Evolutionary conservation across 2,888 invertebrate genomes (phyloP).

Genomic region (Ceriagrion tenellum): DNA sequence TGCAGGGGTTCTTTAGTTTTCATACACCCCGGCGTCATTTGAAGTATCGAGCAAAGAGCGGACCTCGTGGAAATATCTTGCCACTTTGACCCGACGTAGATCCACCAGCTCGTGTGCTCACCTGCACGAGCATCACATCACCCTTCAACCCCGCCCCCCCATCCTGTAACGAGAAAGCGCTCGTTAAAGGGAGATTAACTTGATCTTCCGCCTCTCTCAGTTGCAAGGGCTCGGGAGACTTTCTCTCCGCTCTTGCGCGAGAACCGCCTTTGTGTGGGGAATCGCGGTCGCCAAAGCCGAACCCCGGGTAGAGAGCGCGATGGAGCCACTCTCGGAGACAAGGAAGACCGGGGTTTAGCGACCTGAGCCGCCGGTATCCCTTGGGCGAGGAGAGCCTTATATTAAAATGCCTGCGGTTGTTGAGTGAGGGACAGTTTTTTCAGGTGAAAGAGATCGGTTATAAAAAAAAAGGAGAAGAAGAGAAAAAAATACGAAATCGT

Average conservation of each 20-base stretch:
- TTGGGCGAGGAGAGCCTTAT: background rate
- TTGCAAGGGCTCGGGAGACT: background rate
- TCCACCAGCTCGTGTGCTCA: no score
- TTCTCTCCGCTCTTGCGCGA: background rate
- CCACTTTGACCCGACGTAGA: no score
- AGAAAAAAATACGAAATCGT: background rate
- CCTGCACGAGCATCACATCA: no score
- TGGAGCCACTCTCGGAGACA: no score
- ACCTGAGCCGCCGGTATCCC: background rate
- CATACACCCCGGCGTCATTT: no score
- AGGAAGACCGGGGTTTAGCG: no score
- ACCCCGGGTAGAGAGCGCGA: no score
- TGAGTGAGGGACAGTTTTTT: background rate
- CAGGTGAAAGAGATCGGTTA: background rate
- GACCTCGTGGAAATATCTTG: no score
- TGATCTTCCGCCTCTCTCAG: background rate
- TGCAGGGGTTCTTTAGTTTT: no score
- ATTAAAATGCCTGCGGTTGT: background rate
- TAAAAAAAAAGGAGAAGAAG: background rate
- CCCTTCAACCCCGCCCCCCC: background rate
- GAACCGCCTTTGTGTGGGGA: no score
- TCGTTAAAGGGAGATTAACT: background rate
- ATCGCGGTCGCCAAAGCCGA: no score
- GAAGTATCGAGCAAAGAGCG: no score
- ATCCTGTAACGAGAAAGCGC: background rate